phyloP scores from a whole-genome alignment of 1,140 invertebrate genomes.

The Popillia japonica region DNA sequence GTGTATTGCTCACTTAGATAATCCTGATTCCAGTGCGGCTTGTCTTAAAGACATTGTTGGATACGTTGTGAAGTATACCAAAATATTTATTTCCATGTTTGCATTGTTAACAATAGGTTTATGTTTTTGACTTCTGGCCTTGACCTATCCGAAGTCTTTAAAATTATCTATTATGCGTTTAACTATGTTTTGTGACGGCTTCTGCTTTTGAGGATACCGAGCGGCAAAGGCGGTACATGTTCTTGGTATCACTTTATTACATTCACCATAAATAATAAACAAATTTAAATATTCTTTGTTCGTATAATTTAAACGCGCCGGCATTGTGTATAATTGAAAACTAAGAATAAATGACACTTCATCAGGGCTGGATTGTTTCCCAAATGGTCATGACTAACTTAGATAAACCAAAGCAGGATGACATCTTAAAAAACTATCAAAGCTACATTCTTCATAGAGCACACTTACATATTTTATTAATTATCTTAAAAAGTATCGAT shows the following conservation, averaged over 20 bases:
- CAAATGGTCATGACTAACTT: too few species aligned
- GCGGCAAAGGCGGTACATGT: too few species aligned
- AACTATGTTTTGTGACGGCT: neutral
- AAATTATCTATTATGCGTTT: neutral
- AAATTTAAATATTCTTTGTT: neutral
- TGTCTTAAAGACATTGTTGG: neutral
- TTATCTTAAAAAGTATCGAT: too few species aligned
- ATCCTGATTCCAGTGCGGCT: neutral
- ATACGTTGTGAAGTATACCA: neutral
- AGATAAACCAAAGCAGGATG: too few species aligned
- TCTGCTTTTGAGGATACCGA: constrained; percentile 3
- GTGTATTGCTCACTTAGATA: neutral
- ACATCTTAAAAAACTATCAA: too few species aligned
- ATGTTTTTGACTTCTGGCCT: neutral
- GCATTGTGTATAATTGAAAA: neutral
- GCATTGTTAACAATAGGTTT: constrained; percentile 11
- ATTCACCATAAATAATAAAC: constrained; percentile 7
- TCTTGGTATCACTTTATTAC: neutral
- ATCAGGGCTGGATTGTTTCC: neutral
- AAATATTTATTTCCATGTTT: neutral
- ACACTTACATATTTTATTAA: too few species aligned
- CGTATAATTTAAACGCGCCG: neutral
- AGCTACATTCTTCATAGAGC: too few species aligned
- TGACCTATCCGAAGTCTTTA: neutral
- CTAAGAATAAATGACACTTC: neutral